Evolutionary conservation across 2,113 vertebrate species (phyloP), one percentile per base, ranked within the genome.

Genomic region (Ailuropoda melanoleuca): DNA sequence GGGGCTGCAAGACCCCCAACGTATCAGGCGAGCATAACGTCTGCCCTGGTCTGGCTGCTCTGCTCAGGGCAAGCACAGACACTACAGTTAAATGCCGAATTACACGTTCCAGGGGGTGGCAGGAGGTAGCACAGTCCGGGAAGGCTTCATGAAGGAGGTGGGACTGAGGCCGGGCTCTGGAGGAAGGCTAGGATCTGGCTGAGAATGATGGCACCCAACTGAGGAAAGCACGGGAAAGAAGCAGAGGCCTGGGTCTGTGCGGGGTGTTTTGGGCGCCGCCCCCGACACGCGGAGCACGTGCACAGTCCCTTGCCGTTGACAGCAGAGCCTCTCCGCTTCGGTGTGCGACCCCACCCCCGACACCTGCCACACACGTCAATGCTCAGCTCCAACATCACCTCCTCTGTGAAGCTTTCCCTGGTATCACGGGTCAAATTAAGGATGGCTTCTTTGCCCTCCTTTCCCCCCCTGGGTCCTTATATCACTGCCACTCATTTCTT

Each of bases 401-500:
- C 55, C 8, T 82, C 58, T 53, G 1, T 6, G 48, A 90, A 48
- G 75, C 7, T n/a, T 66, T 60, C n/a, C 50, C 37, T 48, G 56
- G 19, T 21, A 13, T 58, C 37, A 83, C 1, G 1, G 23, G 50
- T 53, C 72, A 88, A 90, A 80, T 78, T 70, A 86, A 48, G 18
- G 48, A 48, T 39, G 64, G 8, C 17, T 92, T 23, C 70, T 89
- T 56, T 77, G 4, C 11, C 70, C 11, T 29, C 3, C 31, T 86
- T 11, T 7, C 5, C 18, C 14, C 15, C 3, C 2, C 21, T 58
- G 72, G 21, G n/a, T 72, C 53, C 46, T 90, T 84, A 26, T 37
- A 12, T 93, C 60, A 68, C n/a, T 97, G 66, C 55, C 77, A 66
- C 31, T 72, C 75, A 95, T 75, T 84, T 78, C 70, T 58, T 92